phyloP scores from a whole-genome alignment of 2,797 vertebrate species.

The Sebastes steindachneri region DNA sequence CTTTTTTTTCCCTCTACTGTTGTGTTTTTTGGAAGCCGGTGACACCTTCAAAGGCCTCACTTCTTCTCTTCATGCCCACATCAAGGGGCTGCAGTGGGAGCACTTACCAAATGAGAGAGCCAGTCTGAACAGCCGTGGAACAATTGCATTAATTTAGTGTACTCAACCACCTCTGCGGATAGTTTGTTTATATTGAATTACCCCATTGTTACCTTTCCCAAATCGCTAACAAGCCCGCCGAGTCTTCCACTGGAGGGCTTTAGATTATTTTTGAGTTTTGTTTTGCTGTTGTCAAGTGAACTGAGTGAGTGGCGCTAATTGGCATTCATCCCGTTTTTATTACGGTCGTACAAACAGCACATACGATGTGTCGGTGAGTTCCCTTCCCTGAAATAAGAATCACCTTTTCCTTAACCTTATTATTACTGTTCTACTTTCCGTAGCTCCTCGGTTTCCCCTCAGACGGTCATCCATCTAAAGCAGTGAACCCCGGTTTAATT shows the following conservation, averaged over 20 bases:
- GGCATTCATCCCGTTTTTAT: neutral
- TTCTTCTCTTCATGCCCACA: constrained; percentile 6
- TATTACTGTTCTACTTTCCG: constrained; percentile 39
- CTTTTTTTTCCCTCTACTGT: neutral
- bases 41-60: constrained; percentile 27
- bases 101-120: constrained; percentile 52
- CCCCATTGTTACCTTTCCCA: constrained; percentile 28
- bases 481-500: constrained; percentile 64
- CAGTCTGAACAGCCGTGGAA: constrained; percentile 34
- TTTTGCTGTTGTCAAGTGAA: constrained; percentile 14
- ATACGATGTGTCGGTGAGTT: constrained; percentile 14
- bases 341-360: neutral
- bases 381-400: constrained; percentile 41
- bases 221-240: constrained; percentile 37
- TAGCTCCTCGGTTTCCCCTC: constrained; percentile 37
- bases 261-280: constrained; percentile 19
- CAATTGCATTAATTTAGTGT: constrained; percentile 57
- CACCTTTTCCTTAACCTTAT: constrained; percentile 47
- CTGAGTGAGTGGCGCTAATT: constrained; percentile 31
- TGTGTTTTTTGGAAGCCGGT: neutral
- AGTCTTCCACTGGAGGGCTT: neutral
- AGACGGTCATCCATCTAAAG: constrained; percentile 53
- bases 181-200: constrained; percentile 50
- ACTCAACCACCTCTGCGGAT: constrained; percentile 42
- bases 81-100: constrained; percentile 18